Conservation (phyloP, 2,797 vertebrate genomes). For the Gambusia yucatana region DNA sequence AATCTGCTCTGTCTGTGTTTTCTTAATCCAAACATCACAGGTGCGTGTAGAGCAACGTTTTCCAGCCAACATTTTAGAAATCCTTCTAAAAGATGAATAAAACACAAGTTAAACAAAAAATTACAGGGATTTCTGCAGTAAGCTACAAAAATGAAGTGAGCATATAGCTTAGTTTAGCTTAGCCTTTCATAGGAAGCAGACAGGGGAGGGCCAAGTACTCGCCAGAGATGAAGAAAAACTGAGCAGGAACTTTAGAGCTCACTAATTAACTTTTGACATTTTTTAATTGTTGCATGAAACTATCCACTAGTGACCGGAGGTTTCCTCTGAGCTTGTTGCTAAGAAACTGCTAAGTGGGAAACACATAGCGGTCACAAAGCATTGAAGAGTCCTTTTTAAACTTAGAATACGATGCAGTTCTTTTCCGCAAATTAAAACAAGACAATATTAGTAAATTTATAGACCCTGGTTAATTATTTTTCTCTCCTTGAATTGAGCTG, state of each 20-base stretch:
- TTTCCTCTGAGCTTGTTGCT: constrained; percentile 17
- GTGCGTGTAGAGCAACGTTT: constrained; percentile 7
- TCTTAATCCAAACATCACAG: constrained; percentile 11
- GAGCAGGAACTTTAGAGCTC: background rate
- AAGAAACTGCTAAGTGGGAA: constrained; percentile 17
- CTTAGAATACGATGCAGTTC: background rate
- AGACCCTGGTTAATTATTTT: background rate
- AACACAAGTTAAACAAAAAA: background rate
- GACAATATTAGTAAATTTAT: background rate
- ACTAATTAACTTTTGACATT: constrained; percentile 11
- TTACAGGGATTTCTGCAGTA: background rate
- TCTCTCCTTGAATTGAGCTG: background rate
- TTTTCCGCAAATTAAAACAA: background rate
- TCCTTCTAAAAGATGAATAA: background rate
- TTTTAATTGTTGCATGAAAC: constrained; percentile 18
- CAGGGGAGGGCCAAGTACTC: background rate
- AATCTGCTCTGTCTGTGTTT: constrained; percentile 51
- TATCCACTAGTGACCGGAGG: constrained; percentile 5
- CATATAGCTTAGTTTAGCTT: background rate
- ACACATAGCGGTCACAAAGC: background rate
- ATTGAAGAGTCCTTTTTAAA: background rate
- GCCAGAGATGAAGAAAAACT: background rate
- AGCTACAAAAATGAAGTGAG: too few species aligned
- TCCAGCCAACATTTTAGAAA: constrained; percentile 4
- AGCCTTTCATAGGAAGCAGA: background rate